Evolutionary conservation across 2,113 vertebrate species (phyloP), one percentile per base, ranked within the genome.

Genomic region (Scophthalmus maximus): DNA sequence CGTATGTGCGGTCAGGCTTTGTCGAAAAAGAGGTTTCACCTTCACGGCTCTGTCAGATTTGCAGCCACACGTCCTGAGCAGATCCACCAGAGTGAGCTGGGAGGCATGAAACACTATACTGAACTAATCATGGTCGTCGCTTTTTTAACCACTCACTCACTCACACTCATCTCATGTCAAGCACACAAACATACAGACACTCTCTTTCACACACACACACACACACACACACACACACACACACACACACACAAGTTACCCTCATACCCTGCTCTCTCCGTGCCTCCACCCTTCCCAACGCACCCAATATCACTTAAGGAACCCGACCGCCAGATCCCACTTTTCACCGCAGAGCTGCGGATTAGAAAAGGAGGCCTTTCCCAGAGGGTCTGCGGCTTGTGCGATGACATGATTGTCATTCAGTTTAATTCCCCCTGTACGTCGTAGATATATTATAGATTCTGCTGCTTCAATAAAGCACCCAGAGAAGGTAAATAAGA

Each of bases 351-450:
- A 88, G 69, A 75, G 75, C 75, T 68, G 47, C 34, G 78, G 84
- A 91, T 88, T 88, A 92, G 84, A 79, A 82, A 69, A 79, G 77
- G 38, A 88, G 78, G 84, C 78, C 64, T 87, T 87, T 90, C 87
- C 91, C 74, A 70, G 89, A 79, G 29, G 71, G 81, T 79, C 76
- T 87, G 84, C 49, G 78, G 85, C 78, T 87, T 68, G 76, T 71
- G 73, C 69, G 86, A 90, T 88, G 90, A 92, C 89, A 89, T 85
- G 89, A 90, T 85, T 90, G 82, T 82, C 82, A 82, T 79, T 88
- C 71, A 73, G 26, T 80, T 65, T 85, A 73, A 89, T 88, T 82
- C 87, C 77, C 71, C 67, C 47, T 32, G 1, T 60, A 32, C 47
- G 82, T 73, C 78, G 75, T 34, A 81, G 82, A 77, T 74, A 77